Evolutionary conservation across 2,113 vertebrate genomes (phyloP).

Genomic region (Electrona antarctica): DNA sequence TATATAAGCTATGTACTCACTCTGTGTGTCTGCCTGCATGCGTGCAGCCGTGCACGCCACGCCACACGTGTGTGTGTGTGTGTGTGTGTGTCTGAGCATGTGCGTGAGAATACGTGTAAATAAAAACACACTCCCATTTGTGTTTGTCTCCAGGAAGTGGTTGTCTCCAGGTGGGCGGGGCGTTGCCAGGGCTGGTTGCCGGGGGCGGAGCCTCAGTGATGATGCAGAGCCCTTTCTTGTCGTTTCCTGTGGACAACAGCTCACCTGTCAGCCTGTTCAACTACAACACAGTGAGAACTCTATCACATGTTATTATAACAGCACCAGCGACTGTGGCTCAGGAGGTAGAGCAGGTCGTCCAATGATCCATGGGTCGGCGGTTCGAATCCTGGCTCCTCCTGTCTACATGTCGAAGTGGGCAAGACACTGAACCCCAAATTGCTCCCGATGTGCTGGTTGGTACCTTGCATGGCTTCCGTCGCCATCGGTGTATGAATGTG

Average conservation of each 20-base stretch:
- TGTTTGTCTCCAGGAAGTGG: constrained; percentile 76
- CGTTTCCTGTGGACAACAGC: constrained; percentile 89
- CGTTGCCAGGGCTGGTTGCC: constrained; percentile 83
- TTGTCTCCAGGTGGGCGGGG: constrained; percentile 46
- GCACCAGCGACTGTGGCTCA: no score
- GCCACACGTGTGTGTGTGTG: background rate
- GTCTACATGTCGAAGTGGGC: no score
- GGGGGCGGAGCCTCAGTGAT: constrained; percentile 82
- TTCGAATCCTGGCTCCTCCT: no score
- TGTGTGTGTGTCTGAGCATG: background rate
- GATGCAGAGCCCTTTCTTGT: constrained; percentile 89
- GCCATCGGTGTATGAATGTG: no score
- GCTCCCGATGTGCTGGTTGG: no score
- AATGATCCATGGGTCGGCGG: no score
- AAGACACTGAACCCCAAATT: no score
- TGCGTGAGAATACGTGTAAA: background rate
- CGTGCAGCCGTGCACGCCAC: background rate
- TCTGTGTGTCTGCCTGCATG: background rate
- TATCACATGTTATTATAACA: no score
- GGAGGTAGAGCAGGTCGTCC: no score
- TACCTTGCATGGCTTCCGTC: no score
- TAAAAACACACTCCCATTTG: background rate
- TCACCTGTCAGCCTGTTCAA: constrained; percentile 94
- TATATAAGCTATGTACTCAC: no score
- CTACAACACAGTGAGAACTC: constrained; percentile 90